Evolutionary conservation across 2,113 vertebrate genomes (phyloP).

Genomic region (Saguinus imperator): DNA sequence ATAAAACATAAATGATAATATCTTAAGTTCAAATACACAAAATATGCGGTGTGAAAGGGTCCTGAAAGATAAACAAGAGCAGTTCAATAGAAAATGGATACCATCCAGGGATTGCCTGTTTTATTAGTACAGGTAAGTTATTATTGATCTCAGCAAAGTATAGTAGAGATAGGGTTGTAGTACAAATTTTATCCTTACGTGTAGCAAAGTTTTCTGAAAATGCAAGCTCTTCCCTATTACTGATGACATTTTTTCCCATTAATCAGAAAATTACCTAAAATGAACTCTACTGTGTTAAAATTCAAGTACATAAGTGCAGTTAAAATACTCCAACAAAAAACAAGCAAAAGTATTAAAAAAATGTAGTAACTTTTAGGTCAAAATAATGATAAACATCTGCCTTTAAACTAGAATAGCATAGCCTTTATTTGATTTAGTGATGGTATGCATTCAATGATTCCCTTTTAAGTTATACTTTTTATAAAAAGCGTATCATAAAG

Average conservation of each 20-base stretch:
- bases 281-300: neutral
- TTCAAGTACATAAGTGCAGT: neutral
- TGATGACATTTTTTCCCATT: neutral
- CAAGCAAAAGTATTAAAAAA: neutral
- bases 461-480: slow-evolving; percentile 20
- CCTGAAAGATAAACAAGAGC: neutral
- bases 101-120: neutral
- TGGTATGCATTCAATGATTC: neutral
- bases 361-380: slow-evolving; percentile 9
- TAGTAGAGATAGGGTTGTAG: neutral
- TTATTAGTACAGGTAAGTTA: slow-evolving; percentile 29
- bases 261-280: slow-evolving; percentile 14
- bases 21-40: slow-evolving; percentile 15
- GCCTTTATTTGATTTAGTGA: neutral
- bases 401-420: neutral
- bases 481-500: too few species aligned
- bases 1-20: neutral
- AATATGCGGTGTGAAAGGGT: neutral
- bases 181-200: neutral
- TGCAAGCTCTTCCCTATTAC: neutral
- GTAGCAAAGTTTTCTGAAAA: slow-evolving; percentile 23
- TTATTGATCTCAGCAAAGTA: neutral
- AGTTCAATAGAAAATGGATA: neutral
- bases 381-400: slow-evolving; percentile 47
- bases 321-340: slow-evolving; percentile 47